Base-by-base conservation (phyloP, 2,797 vertebrate genomes). In the Pseudomugil tenellus region DNA sequence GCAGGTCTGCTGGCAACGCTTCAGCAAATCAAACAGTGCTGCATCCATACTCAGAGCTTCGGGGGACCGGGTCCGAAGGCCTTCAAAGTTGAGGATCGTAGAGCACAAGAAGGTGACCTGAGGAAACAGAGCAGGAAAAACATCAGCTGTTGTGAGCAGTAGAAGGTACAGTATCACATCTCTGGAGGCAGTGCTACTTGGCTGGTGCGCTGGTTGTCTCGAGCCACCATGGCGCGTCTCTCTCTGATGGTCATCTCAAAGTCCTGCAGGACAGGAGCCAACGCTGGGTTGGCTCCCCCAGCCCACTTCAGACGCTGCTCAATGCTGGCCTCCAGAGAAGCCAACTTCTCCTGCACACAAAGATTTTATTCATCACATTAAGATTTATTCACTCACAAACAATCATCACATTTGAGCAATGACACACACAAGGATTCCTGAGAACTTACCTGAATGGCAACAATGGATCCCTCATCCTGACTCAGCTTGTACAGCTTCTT, bases 291-390 rank as follows among this genome's bases (percentile, higher is more conserved):
- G 56, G 98, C 98, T 1, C 98, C 98, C 12, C 98, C 98, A 0
- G 98, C 98, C 98, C 98, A 99, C 79, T 99, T 99, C 54, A 99
- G 92, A 66, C 98, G 96, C 81, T 99, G 98, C 85, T 99, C 98
- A 37, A 99, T 99, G 85, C 98, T 98, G 35, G 95, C 95, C 94
- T 99, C 98, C 57, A 99, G 95, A 0, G 95, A 84, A 1, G 93
- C 96, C 63, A 99, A 86, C 73, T 99, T 99, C 85, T 99, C 98
- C 98, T 99, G 83, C 35, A 26, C 32, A 43, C 6, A 6, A 6
- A 57, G 7, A 25, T 23, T 11, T 35, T 35, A 11, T 35, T 51
- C 21, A 28, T 26, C 17, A 19, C 51, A 29, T 28, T 29, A 25
- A 53, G 6, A 53, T 53, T 10, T 6, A 54, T 19, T 31, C 16